Base-by-base conservation (phyloP, 2,888 invertebrate genomes). In the Gymnoscelis rufifasciata region DNA sequence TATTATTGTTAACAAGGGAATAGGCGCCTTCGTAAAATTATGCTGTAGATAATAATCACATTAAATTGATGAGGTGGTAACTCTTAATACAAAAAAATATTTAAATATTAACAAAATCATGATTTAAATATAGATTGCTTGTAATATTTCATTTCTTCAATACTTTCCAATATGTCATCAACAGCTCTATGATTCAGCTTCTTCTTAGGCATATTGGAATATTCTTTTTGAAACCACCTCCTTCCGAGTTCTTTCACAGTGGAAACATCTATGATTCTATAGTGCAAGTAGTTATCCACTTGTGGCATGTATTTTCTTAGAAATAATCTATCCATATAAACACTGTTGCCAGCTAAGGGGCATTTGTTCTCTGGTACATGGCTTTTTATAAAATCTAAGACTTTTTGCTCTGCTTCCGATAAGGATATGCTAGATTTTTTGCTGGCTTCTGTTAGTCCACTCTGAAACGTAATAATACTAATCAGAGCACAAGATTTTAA, bases 191-290 rank as follows among this genome's bases (percentile, higher is more conserved):
- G 96, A 0, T 74, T 62, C n/a, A 91, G 87, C 38, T 70, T 78
- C 66, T 96, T 96, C 36, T 71, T 70, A 0, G 94, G 94, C 39
- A 83, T 79, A n/a, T 64, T 68, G 8, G 86, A 75, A 59, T 78
- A 90, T 7, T 92, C 72, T 11, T 89, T 82, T 1, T 91, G 90
- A 75, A 92, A 92, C 97, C 98, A 98, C 10, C 94, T 78, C 56
- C 89, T 90, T 7, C 90, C 91, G 41, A 98, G 73, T 78, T 98
- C 97, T 74, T 97, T 98, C 11, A 99, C 80, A 0, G 95, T 91
- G 26, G 95, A 95, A 1, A 98, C 97, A 88, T 99, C 99, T 53
- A 99, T 92, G 33, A 96, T 93, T 62, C 98, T 91, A 77, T 98
- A 97, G 73, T 98, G 97, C 56, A 98, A 82, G 72, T 96, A 95